Base-by-base conservation (phyloP, 2,797 vertebrate genomes). In the Ceryle rudis region DNA sequence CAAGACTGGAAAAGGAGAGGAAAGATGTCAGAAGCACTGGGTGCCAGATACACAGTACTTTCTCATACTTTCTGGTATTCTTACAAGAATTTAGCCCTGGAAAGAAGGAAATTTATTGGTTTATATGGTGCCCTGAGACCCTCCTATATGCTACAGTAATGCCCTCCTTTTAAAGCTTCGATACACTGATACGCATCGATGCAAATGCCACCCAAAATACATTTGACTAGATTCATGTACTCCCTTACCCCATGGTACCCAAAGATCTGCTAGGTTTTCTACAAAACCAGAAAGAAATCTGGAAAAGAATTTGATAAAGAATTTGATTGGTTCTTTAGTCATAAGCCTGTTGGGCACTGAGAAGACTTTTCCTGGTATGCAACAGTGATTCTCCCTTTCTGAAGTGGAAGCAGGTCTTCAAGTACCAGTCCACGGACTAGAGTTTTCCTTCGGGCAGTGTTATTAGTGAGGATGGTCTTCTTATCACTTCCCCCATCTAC, bases 291-390 rank as follows among this genome's bases (percentile, higher is more conserved):
- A 10, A 78, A 79, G 6, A 75, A 75, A 58, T 35, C 54, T 81
- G 54, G 31, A 66, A 62, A 92, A 52, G 2, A 26, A 10, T 79
- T 79, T 66, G 49, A 18, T 44, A 62, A 92, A 52, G 2, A 26
- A 10, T 79, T 79, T 66, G 49, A 18, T 44, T n/a, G n/a, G n/a
- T 75, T 90, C 60, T 78, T 90, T 9, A 33, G 31, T 92, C 58
- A 19, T 37, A 21, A 44, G 73, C 3, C 1, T 79, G 62, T 47
- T 2, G 0, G 39, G 35, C 39, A 14, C 18, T 1, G 4, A 55
- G 31, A 42, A 66, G 29, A 5, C 47, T 74, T 65, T 58, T 88
- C 39, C 25, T 87, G 41, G 20, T 72, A 31, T 18, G 22, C 57
- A 90, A 10, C 44, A 55, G 39, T 2, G 3, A 35, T 61, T 86